Percentiles rank a stretch among this genome's conserved stretches.
These are phyloP conservation scores for Cichlasoma orientale DNA, from an alignment of 2,797 vertebrate species.

Conservation along the genomic window DNA sequence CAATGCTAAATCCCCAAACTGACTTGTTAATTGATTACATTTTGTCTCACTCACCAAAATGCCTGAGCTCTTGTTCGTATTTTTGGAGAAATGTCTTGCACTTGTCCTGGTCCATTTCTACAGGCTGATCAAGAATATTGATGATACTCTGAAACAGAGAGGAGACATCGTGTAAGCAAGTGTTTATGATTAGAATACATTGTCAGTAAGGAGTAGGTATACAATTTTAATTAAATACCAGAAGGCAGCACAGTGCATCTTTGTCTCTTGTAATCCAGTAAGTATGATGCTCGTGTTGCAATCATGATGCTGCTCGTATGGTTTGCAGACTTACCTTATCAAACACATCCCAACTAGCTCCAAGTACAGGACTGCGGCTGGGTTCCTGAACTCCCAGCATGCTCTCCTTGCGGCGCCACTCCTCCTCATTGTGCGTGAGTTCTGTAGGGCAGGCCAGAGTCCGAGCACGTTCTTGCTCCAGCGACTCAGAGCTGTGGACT, in stretches of 20 bases:
- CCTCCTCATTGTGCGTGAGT: conserved; percentile 87
- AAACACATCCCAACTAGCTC: conserved; percentile 91
- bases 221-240: background rate
- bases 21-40: background rate
- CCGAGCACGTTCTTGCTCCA: conserved; percentile 91
- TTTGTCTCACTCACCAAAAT: conserved; percentile 89
- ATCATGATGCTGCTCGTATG: background rate
- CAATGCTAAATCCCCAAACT: background rate
- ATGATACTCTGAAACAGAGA: conserved; percentile 89
- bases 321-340: conserved; percentile 86
- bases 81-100: conserved; percentile 88
- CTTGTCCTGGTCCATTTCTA: conserved; percentile 84
- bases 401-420: conserved; percentile 95
- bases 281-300: background rate
- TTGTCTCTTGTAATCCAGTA: background rate
- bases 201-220: background rate
- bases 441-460: conserved; percentile 85
- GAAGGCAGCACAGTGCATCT: background rate
- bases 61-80: conserved; percentile 90
- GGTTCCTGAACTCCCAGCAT: conserved; percentile 85
- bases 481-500: conserved; percentile 94
- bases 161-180: background rate
- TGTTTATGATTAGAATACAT: background rate
- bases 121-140: conserved; percentile 84
- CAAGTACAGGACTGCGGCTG: conserved; percentile 83